These are phyloP conservation scores for Drosophila meridiana DNA, from an alignment of 2,888 invertebrate genomes.

Conservation along the genomic window DNA sequence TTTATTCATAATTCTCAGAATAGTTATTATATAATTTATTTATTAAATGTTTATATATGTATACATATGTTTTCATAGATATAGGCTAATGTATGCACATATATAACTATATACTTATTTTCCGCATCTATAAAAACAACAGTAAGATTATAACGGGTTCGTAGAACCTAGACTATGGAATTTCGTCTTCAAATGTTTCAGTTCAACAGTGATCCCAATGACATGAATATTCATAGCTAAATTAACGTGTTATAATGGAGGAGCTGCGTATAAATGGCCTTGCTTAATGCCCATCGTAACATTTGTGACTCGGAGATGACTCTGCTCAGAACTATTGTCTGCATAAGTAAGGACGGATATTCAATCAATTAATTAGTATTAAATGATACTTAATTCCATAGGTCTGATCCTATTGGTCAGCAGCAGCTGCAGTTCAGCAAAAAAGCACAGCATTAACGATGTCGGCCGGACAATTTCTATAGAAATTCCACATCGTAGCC, in stretches of 20 bases:
- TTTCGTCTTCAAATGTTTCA: background rate
- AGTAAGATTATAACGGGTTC: conserved; percentile 10
- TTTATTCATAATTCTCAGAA: background rate
- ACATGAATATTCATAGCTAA: conserved; percentile 13
- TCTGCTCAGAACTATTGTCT: background rate
- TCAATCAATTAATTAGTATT: too few species aligned
- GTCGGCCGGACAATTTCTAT: background rate
- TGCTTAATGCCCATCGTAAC: background rate
- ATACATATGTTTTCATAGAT: too few species aligned
- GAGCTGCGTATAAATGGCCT: background rate
- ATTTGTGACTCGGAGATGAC: conserved; percentile 1
- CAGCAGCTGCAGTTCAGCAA: background rate
- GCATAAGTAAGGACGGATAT: background rate
- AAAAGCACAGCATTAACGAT: background rate
- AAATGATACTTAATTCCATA: background rate
- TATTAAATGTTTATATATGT: too few species aligned
- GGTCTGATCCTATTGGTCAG: background rate
- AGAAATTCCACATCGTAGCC: background rate
- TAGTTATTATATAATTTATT: background rate
- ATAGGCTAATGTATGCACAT: background rate
- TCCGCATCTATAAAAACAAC: background rate
- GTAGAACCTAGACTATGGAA: background rate
- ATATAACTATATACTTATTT: background rate
- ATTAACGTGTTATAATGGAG: background rate
- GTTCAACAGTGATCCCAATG: background rate